Percentiles rank a stretch among this genome's conserved stretches.
Conservation (phyloP, 1,140 invertebrate genomes). For the Lepidurus arcticus region DNA sequence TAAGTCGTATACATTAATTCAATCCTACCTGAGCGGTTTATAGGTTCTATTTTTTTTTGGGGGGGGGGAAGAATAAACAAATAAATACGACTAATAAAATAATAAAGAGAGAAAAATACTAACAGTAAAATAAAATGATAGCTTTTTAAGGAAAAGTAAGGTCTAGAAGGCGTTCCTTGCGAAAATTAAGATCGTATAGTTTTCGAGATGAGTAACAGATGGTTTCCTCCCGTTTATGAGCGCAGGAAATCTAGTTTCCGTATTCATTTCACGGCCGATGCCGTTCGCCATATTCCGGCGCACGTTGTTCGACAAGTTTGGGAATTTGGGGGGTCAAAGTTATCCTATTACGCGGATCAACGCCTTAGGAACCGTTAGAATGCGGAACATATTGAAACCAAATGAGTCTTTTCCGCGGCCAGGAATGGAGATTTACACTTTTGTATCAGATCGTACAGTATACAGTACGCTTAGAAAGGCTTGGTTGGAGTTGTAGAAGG, state of each 20-base stretch:
- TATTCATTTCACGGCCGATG: not conserved
- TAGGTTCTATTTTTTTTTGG: too few relatives aligned
- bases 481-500: too few relatives aligned
- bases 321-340: not conserved
- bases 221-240: not conserved
- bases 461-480: too few relatives aligned
- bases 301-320: conserved; percentile 1
- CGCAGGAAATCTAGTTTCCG: not conserved
- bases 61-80: too few relatives aligned
- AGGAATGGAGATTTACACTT: not conserved
- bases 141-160: not conserved
- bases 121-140: not conserved
- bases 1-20: too few relatives aligned
- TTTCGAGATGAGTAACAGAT: not conserved
- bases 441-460: too few relatives aligned
- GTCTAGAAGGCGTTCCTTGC: too few relatives aligned
- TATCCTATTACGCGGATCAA: conserved; percentile 10
- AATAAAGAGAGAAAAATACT: too few relatives aligned
- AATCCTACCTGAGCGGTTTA: too few relatives aligned
- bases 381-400: conserved; percentile 1
- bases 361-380: not conserved
- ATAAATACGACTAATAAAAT: too few relatives aligned
- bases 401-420: not conserved
- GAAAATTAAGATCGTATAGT: not conserved
- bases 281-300: not conserved